Conservation (phyloP, 2,113 vertebrate species). For the Semicossyphus pulcher region DNA sequence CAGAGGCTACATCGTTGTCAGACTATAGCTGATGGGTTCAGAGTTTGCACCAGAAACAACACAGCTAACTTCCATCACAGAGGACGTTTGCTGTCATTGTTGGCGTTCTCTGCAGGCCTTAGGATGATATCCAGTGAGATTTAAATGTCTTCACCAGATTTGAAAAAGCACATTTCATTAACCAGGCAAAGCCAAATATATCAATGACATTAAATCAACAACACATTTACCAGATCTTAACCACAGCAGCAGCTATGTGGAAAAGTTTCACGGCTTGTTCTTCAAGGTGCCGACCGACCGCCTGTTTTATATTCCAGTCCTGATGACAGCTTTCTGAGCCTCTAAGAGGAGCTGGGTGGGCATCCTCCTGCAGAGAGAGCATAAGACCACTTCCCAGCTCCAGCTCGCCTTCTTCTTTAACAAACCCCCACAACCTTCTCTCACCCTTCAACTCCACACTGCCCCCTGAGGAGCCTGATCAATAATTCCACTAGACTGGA, state of each 20-base stretch:
- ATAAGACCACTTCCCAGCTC: conserved; percentile 25
- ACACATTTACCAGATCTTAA: not conserved
- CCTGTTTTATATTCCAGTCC: not conserved
- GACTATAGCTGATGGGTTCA: no score
- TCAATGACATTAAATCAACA: not conserved
- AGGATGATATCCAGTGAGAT: no score
- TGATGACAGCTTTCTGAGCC: not conserved
- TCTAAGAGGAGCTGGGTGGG: conserved; percentile 6
- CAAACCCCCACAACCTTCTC: conserved; percentile 26
- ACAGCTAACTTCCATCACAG: no score
- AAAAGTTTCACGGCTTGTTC: not conserved
- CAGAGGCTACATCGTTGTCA: no score
- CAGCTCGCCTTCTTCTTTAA: conserved; percentile 4
- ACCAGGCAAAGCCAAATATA: not conserved
- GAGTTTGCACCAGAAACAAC: no score
- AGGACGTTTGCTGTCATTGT: no score
- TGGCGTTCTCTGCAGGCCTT: no score
- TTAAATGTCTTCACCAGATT: no score
- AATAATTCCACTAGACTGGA: conserved; percentile 64
- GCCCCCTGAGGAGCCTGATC: conserved; percentile 45
- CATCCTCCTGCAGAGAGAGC: conserved; percentile 7
- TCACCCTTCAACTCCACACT: conserved; percentile 34
- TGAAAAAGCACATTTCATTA: no score
- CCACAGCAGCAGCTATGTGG: not conserved
- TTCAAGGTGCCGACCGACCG: not conserved